These are phyloP conservation scores for Orthonyx spaldingii DNA, from an alignment of 2,113 vertebrate species.

Conservation along the genomic window DNA sequence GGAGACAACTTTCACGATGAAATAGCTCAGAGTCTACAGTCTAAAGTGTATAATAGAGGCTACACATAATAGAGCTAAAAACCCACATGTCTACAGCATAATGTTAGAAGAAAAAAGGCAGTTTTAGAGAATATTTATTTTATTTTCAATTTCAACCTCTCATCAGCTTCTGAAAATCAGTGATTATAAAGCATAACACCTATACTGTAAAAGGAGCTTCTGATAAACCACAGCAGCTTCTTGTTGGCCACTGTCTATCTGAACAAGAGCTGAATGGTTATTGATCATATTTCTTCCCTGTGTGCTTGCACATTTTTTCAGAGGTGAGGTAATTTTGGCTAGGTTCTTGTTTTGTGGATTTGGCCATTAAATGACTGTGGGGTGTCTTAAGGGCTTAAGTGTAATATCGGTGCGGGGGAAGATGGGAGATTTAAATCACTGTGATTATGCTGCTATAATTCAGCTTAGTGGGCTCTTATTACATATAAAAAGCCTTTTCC, in stretches of 20 bases:
- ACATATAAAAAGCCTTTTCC: slow-evolving; percentile 26
- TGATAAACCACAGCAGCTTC: neutral
- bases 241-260: neutral
- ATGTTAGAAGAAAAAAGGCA: neutral
- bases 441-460: neutral
- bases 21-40: neutral
- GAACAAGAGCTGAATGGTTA: slow-evolving; percentile 3
- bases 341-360: neutral
- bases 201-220: neutral
- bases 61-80: neutral
- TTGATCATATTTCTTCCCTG: slow-evolving; percentile 33
- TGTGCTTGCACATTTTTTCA: neutral
- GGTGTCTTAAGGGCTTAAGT: slow-evolving; percentile 30
- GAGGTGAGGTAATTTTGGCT: slow-evolving; percentile 16
- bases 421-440: slow-evolving; percentile 17
- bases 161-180: slow-evolving; percentile 1
- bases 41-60: neutral
- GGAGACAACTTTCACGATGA: neutral
- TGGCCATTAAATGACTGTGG: neutral
- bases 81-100: neutral
- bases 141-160: slow-evolving; percentile 24
- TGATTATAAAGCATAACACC: neutral
- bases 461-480: neutral
- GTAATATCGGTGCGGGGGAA: neutral
- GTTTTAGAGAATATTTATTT: neutral